Percentiles rank a stretch among this genome's conserved stretches.
These are phyloP conservation scores for Alca torda DNA, from an alignment of 2,797 vertebrate genomes.

Conservation along the genomic window DNA sequence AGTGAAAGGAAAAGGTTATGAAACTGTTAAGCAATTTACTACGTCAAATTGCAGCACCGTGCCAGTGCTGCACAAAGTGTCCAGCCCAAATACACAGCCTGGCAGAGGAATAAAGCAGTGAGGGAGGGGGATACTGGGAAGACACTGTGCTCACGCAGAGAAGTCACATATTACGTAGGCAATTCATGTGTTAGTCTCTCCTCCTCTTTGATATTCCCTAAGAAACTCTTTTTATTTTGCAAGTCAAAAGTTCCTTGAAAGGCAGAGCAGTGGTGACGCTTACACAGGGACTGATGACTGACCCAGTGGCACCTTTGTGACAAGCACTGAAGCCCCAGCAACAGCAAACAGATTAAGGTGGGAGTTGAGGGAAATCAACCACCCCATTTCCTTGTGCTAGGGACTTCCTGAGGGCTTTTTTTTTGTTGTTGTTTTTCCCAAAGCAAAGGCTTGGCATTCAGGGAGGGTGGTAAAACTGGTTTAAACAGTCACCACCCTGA, in stretches of 20 bases:
- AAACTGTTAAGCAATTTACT: conserved; percentile 31
- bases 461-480: conserved; percentile 29
- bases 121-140: conserved; percentile 2
- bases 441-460: conserved; percentile 1
- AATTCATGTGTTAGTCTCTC: neutral
- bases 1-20: conserved; percentile 5
- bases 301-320: neutral
- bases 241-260: conserved; percentile 45
- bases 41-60: neutral
- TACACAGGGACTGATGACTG: neutral
- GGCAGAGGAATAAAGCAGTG: neutral
- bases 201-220: conserved; percentile 24
- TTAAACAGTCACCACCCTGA: conserved; percentile 18
- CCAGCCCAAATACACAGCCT: neutral
- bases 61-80: conserved; percentile 51
- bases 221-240: neutral
- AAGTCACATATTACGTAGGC: neutral
- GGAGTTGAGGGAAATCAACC: neutral
- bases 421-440: neutral
- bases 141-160: neutral
- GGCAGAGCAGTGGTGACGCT: neutral
- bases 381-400: neutral
- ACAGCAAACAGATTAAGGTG: conserved; percentile 39
- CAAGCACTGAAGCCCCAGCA: neutral
- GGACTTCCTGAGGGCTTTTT: neutral